Evolutionary conservation across 2,888 invertebrate genomes (phyloP), one percentile per base, ranked within the genome.

Genomic region (Limnephilus rhombicus): DNA sequence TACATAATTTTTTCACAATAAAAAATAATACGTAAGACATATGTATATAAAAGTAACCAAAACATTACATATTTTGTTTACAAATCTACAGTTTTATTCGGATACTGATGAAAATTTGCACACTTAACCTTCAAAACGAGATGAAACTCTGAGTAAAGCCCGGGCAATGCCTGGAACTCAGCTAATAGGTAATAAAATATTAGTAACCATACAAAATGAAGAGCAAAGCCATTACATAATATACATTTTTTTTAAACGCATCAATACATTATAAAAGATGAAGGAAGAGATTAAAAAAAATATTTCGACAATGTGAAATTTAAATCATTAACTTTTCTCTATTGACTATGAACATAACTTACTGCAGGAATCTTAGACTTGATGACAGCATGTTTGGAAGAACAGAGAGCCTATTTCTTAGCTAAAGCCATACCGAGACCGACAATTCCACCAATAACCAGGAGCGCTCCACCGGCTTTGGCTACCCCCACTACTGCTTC

Each of bases 401-500:
- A 34, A 41, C 2, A 3, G 31, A 83, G 0, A 13, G 2, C 9
- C 45, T 86, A 97, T 95, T 96, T 96, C 95, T 96, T 97, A 49
- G 97, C 97, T 94, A 98, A 96, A 90, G 98, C 98, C 94, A 99
- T 97, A 92, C 98, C 99, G 37, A 99, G 96, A 82, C 98, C 98
- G 37, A 99, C 97, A 90, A 98, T 96, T 91, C 98, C 98, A 90
- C 98, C 98, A 90, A 98, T 95, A 15, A 98, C 98, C 83, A 99
- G 95, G 92, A 98, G 98, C n/a, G 98, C 98, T 94, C 98, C 98
- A 94, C 99, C 98, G 90, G 98, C 98, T 92, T 99, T 97, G 41
- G 99, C 99, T 95, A 98, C 98, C 87, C 99, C 99, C 94, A 98
- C 97, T 91, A 98, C 95, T 24, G 98, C 98, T 95, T 99, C 99